Evolutionary conservation across 1,140 invertebrate genomes (phyloP), one percentile per base, ranked within the genome.

Genomic region (Venustaconcha ellipsiformis): DNA sequence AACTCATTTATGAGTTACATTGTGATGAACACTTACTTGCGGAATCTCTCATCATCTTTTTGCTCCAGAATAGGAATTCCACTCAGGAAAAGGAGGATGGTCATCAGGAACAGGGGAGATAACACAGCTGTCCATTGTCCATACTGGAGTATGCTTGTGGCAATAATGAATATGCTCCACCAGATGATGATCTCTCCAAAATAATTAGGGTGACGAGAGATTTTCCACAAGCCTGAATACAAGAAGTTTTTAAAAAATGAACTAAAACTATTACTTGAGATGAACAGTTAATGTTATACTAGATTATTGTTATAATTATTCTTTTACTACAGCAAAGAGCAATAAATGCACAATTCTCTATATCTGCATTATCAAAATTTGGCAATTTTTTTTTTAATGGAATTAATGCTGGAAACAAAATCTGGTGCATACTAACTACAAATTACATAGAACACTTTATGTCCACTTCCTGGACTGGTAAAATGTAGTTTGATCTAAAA

Each of bases 161-260:
- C 95, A 87, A 97, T 95, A 62, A 96, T 92, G 86, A 97, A 98
- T 65, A 98, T 94, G 2, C 96, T 96, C 94, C 95, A 96, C 97
- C 97, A 98, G 2, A 98, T 92, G 0, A 96, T 91, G 55, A 98
- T 96, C 91, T 98, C 97, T 1, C 97, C 97, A 89, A 98, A 97
- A 86, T 98, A 98, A 88, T 98, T 98, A 0, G 97, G 97, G 91
- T 98, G 96, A 72, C 96, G 92, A 0, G 96, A 97, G 18, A 96
- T 86, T 63, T 94, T 93, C 97, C 97, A 98, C 18, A 98, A 90
- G 18, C 96, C 95, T 94, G 79, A 69, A 88, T 80, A 71, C 20
- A 71, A 76, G 26, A 56, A 65, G 14, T 26, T 23, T 72, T 14
- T 65, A 37, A 37, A 48, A 20, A 48, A 6, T 48, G 4, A 48